Evolutionary conservation across 2,888 invertebrate genomes (phyloP).

Genomic region (Steinernema carpocapsae): DNA sequence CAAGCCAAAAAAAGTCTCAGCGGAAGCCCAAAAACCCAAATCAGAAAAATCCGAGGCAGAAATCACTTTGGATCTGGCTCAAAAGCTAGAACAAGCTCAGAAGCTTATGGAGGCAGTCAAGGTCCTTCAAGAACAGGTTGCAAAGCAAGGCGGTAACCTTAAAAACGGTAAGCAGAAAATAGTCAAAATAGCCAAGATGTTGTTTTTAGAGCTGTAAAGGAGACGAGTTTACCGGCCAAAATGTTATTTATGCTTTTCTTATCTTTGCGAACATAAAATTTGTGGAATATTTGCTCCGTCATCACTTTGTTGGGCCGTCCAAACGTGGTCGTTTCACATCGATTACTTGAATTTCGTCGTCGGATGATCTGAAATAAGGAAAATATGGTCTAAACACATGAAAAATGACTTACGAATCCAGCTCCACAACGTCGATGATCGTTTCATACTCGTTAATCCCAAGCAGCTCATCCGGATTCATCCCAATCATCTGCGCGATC

Average conservation of each 20-base stretch:
- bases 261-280: too few relatives aligned
- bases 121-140: conserved; percentile 10
- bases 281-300: too few relatives aligned
- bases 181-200: neutral
- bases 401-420: neutral
- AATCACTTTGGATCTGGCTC: neutral
- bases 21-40: neutral
- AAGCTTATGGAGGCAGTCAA: conserved; percentile 9
- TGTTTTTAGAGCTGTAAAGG: conserved; percentile 4
- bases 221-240: neutral
- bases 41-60: neutral
- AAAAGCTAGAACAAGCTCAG: neutral
- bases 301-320: too few relatives aligned
- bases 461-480: conserved; percentile 4
- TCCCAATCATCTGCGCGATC: neutral
- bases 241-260: conserved; percentile 2
- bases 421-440: conserved; percentile 2
- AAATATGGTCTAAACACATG: neutral
- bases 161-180: neutral
- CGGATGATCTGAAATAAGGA: neutral
- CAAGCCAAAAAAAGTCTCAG: neutral
- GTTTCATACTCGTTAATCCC: neutral
- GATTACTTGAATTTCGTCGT: neutral
- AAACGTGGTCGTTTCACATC: too few relatives aligned
- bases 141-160: neutral